Evolutionary conservation across 2,797 vertebrate genomes (phyloP), one percentile per base, ranked within the genome.

Genomic region (Huso huso): DNA sequence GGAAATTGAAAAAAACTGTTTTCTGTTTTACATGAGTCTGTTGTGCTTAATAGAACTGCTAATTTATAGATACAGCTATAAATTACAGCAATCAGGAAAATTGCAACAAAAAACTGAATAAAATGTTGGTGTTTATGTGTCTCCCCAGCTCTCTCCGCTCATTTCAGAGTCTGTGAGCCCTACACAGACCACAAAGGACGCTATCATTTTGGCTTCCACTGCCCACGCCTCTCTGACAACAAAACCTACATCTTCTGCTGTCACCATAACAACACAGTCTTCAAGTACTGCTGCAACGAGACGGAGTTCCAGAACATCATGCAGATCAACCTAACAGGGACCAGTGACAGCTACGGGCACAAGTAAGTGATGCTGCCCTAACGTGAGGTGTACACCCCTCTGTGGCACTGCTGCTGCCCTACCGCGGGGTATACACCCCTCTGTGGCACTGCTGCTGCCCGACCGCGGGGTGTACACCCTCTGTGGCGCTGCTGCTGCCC

Each of bases 261-360:
- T 85, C 87, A 96, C 86, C 96, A 95, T 84, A 98, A 98, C 90
- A 95, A 95, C 91, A 95, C 95, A 0, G 90, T 93, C 59, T 99
- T 98, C 87, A 99, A 99, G 80, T 99, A 98, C 83, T 99, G 97
- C 92, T 99, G 97, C 91, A 98, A 98, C 87, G 95, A 98, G 86
- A 95, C 93, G 0, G 96, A 97, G 83, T 99, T 98, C 82, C 95
- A 95, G 86, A 86, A 89, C 67, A 88, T 99, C 85, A 98, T 96
- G 95, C 95, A 95, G 87, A 83, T 95, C 75, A 99, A 99, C 87
- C 86, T 99, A 74, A 97, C 96, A 1, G 89, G 89, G 63, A 81
- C 81, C 65, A 72, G 93, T 48, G 94, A 97, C 70, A 93, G 93
- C 77, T 95, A 93, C 73, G 83, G 84, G 77, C 97, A 99, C 84